Percentiles rank a stretch among this genome's conserved stretches.
Evolutionary conservation across 2,797 vertebrate species (phyloP).

Genomic region (Staurois parvus): DNA sequence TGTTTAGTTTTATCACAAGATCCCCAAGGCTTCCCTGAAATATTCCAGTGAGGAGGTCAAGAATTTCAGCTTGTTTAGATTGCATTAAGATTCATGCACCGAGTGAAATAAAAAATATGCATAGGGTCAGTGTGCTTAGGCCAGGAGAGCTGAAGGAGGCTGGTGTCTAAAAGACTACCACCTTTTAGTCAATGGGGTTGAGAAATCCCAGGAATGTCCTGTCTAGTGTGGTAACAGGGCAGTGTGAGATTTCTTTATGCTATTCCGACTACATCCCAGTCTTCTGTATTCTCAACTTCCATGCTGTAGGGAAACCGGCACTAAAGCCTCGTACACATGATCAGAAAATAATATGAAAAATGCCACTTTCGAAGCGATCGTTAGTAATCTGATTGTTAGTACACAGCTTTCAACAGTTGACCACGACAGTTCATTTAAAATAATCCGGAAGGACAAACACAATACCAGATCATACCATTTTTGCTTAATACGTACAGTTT

Average conservation of each 20-base stretch:
- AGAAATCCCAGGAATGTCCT: constrained; percentile 65
- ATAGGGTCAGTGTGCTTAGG: background rate
- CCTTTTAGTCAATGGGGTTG: constrained; percentile 57
- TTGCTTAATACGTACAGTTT: too few relatives aligned
- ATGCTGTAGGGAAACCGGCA: constrained; percentile 40
- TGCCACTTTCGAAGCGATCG: too few relatives aligned
- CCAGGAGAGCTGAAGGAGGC: constrained; percentile 35
- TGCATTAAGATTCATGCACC: constrained; percentile 42
- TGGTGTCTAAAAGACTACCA: constrained; percentile 45
- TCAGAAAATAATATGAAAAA: too few relatives aligned
- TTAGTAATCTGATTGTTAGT: too few relatives aligned
- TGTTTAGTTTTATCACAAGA: constrained; percentile 39
- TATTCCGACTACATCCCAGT: constrained; percentile 23
- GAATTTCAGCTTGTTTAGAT: constrained; percentile 58
- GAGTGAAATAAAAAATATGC: constrained; percentile 58
- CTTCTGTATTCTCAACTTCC: constrained; percentile 25
- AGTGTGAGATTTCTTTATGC: constrained; percentile 69
- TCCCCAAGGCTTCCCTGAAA: constrained; percentile 26
- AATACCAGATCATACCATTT: too few relatives aligned
- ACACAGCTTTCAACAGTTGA: too few relatives aligned
- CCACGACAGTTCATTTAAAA: too few relatives aligned
- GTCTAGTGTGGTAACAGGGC: background rate
- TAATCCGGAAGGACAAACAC: too few relatives aligned
- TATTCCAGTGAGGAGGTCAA: constrained; percentile 41
- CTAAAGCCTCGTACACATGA: too few relatives aligned